These are phyloP conservation scores for Drosophila ercepeae DNA, from an alignment of 1,140 invertebrate species.

Conservation along the genomic window DNA sequence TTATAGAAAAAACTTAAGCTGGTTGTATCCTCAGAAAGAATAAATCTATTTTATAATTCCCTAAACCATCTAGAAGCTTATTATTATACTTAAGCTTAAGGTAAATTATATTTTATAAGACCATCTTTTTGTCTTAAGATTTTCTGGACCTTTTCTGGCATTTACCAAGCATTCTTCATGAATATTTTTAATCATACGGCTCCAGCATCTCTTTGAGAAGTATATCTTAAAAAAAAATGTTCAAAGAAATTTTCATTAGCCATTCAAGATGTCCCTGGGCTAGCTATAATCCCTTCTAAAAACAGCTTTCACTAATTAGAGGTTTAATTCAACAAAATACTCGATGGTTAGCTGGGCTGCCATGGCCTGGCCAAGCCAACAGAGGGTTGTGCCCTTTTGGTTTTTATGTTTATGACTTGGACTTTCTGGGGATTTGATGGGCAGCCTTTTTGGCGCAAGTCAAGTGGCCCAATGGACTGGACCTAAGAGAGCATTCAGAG, in stretches of 20 bases:
- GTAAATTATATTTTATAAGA: slow-evolving; percentile 6
- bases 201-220: slow-evolving; percentile 10
- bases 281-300: slow-evolving; percentile 37
- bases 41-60: neutral
- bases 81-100: neutral
- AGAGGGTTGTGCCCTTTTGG: slow-evolving; percentile 32
- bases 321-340: slow-evolving; percentile 48
- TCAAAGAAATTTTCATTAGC: slow-evolving; percentile 36
- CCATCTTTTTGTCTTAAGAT: slow-evolving; percentile 1
- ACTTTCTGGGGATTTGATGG: slow-evolving; percentile 47
- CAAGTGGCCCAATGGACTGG: slow-evolving; percentile 43
- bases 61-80: too few species aligned
- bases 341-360: slow-evolving; percentile 8
- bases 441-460: slow-evolving; percentile 25
- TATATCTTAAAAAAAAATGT: slow-evolving; percentile 32
- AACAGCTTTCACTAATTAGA: slow-evolving; percentile 48
- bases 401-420: slow-evolving; percentile 48
- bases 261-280: slow-evolving; percentile 38
- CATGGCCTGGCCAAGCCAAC: neutral
- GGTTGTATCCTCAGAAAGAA: too few species aligned
- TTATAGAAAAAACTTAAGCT: slow-evolving; percentile 21
- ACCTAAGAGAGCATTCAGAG: slow-evolving; percentile 61
- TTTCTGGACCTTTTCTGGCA: neutral
- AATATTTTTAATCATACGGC: slow-evolving; percentile 22
- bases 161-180: neutral